phyloP scores from a whole-genome alignment of 2,888 invertebrate species.

The Scaeva pyrastri region DNA sequence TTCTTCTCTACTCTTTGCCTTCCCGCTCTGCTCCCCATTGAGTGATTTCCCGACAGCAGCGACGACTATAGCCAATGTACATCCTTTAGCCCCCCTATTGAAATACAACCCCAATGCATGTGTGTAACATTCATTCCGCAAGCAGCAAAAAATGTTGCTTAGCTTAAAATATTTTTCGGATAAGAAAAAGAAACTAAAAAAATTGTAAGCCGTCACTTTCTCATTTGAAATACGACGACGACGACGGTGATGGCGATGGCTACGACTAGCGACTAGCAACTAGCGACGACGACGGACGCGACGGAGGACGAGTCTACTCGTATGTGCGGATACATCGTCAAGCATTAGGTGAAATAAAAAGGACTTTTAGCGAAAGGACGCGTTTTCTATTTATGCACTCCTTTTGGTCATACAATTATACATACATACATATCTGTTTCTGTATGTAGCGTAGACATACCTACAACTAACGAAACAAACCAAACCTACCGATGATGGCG shows the following conservation, averaged over 20 bases:
- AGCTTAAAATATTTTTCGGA: conserved; percentile 68
- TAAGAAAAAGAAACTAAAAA: conserved; percentile 69
- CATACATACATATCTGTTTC: background rate
- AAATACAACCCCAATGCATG: conserved; percentile 51
- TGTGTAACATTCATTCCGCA: conserved; percentile 65
- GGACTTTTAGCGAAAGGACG: conserved; percentile 62
- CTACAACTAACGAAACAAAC: background rate
- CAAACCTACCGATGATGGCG: conserved; percentile 16
- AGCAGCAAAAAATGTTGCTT: conserved; percentile 56
- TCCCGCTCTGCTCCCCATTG: conserved; percentile 41
- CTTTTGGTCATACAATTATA: conserved; percentile 36
- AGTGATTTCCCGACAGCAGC: conserved; percentile 59
- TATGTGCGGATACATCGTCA: conserved; percentile 43
- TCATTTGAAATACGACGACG: conserved; percentile 64
- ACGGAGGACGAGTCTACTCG: background rate
- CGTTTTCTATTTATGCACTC: conserved; percentile 67
- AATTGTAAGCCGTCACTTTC: conserved; percentile 72
- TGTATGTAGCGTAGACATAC: too few relatives aligned
- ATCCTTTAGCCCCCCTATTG: background rate
- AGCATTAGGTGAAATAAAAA: conserved; percentile 69
- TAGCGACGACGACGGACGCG: conserved; percentile 5
- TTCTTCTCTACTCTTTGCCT: conserved; percentile 34
- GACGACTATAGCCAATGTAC: conserved; percentile 53
- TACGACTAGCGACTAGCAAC: background rate
- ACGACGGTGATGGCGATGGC: too few relatives aligned